Evolutionary conservation across 2,797 vertebrate genomes (phyloP).

Genomic region (Orestias chungarensis): DNA sequence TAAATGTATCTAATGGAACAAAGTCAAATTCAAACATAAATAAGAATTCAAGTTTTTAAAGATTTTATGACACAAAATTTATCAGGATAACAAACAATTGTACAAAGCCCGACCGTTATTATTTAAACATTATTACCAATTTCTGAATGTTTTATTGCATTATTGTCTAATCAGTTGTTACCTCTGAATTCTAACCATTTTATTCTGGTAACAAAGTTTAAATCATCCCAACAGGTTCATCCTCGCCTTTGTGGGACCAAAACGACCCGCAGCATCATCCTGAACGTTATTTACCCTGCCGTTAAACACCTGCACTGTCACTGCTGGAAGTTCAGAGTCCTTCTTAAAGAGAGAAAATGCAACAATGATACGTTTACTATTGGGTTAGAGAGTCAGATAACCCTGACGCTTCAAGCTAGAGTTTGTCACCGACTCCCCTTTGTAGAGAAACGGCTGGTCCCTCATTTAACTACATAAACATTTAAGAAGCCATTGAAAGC

Average conservation of each 20-base stretch:
- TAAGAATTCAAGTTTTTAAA: no score
- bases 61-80: no score
- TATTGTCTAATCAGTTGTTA: no score
- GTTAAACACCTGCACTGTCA: neutral
- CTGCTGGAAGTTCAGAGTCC: neutral
- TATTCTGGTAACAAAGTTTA: neutral
- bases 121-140: no score
- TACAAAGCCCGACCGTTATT: no score
- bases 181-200: no score
- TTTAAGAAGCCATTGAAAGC: neutral
- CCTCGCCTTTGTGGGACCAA: neutral
- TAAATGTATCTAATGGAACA: no score
- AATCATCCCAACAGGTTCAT: neutral
- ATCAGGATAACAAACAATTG: no score
- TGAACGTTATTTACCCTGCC: rapidly evolving
- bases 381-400: conserved; percentile 5
- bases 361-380: neutral
- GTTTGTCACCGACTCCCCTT: neutral
- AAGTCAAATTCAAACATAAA: no score
- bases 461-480: neutral
- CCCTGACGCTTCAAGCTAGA: neutral
- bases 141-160: no score
- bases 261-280: neutral
- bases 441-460: neutral
- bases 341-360: neutral